Evolutionary conservation across 2,888 invertebrate genomes (phyloP), one percentile per base, ranked within the genome.

Genomic region (Tortrix viridana): DNA sequence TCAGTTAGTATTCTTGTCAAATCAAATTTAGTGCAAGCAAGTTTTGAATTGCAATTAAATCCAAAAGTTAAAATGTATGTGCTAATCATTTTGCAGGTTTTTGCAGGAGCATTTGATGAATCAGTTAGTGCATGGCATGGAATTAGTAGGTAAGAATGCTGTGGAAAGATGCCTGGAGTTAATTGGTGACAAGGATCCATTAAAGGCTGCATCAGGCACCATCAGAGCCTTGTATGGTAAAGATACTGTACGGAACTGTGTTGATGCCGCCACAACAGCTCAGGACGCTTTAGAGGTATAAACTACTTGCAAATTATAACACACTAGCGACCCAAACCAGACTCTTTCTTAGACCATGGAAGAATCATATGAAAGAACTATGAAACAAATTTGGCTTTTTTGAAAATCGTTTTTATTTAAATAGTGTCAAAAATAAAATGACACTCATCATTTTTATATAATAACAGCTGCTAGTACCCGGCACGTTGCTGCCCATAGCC

Each of bases 81-180:
- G 5, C 22, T 20, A 37, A 52, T 49, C 32, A 20, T 41, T 59
- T 70, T 75, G 66, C 69, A 95, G 95, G 64, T 91, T 93, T 69
- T 81, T 95, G 43, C 74, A 96, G 54, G 94, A 94, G 64, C 92
- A 94, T 76, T 82, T 97, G 26, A 93, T 94, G 23, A 95, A 95
- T 47, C 95, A 95, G 16, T 93, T 95, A 14, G 92, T 96, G 0
- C 87, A 96, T 73, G 96, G 95, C 0, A 75, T 97, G 75, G 96
- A 97, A 82, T 76, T 97, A 56, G 94, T 97, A 52, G 96, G 96
- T 0, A 94, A 94, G 71, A 92, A 95, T 81, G 95, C 95, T 6
- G 89, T 96, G 5, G 76, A 87, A 18, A 86, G 85, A 52, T 95
- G 95, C 93, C 74, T 87, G 16, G 91, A 94, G 69, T 74, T 94